Evolutionary conservation across 2,113 vertebrate species (phyloP).

Genomic region (Sinocyclocheilus anophthalmus): DNA sequence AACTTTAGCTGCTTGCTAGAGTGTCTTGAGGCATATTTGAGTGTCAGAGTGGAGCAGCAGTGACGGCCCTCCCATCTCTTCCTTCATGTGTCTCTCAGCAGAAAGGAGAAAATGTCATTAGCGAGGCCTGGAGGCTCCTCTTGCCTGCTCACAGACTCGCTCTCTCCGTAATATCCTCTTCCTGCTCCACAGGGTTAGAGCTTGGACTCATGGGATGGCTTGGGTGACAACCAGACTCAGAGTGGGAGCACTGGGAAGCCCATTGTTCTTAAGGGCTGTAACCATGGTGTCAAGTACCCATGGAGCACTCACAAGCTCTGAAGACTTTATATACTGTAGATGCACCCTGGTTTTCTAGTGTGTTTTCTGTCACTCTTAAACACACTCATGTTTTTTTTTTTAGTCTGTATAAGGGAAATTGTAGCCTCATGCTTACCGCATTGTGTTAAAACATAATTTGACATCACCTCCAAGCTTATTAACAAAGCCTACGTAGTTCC

Average conservation of each 20-base stretch:
- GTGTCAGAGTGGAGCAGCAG: slow-evolving; percentile 2
- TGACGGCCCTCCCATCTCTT: not conserved
- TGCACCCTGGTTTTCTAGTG: not conserved
- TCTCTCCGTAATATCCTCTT: slow-evolving; percentile 31
- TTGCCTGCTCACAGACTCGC: slow-evolving; percentile 17
- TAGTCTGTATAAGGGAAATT: not conserved
- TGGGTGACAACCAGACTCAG: slow-evolving; percentile 50
- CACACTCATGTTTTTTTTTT: not conserved
- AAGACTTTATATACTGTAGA: slow-evolving; percentile 17
- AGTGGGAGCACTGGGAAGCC: slow-evolving; percentile 42
- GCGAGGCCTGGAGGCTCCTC: not conserved
- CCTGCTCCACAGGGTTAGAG: slow-evolving; percentile 32
- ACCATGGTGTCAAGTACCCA: slow-evolving; percentile 32
- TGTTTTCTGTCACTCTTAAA: not conserved
- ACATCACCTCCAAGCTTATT: not conserved
- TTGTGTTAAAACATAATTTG: not conserved
- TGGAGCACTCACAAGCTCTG: slow-evolving; percentile 15
- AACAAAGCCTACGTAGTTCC: not conserved
- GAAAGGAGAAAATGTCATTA: slow-evolving; percentile 30
- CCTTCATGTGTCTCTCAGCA: slow-evolving; percentile 24
- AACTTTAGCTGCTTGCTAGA: too few species aligned
- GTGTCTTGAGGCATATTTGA: not conserved
- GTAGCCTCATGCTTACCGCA: not conserved
- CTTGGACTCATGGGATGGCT: slow-evolving; percentile 42
- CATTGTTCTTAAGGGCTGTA: slow-evolving; percentile 44